Base-by-base conservation (phyloP, 2,797 vertebrate species). In the Lutjanus argentimaculatus region DNA sequence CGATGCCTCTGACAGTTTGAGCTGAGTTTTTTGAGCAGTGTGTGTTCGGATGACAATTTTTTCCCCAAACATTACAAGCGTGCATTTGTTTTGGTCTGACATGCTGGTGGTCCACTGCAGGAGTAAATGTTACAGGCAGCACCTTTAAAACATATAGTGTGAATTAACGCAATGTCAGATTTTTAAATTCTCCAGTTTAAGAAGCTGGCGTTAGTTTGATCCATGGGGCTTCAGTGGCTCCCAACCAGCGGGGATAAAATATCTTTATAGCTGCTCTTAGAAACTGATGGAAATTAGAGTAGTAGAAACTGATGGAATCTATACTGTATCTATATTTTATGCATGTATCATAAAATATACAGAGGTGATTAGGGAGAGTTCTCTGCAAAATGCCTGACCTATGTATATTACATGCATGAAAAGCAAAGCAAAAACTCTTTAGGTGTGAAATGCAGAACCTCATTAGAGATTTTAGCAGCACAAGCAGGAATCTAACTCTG, bases 271-370 rank as follows among this genome's bases (percentile, higher is more conserved):
- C 22, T 12, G 4, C 19, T 63, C 15, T 21, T 30, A 15, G 0
- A 40, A 36, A 36, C 30, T 36, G 30, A 36, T 36, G 30, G 30
- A 36, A 36, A 36, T 36, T 36, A 36, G 30, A 36, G 30, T 36
- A 36, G 36, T 22, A 55, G 11, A 87, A 88, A 85, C 76, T 36
- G 72, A 87, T 76, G 75, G 80, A 58, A 78, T 59, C 11, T 70
- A 78, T 19, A 45, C 25, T 10, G 0, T 19, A 64, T 74, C n/a
- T 65, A 75, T 61, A 70, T 77, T 64, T 82, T 11, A 75, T 79
- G 59, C 42, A 46, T 79, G 42, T 58, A 30, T 75, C 43, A 72
- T 74, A 12, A 85, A 87, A 76, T 69, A 77, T 75, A 79, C 62
- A 84, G 45, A 21, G 42, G 13, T 65, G 55, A 84, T 85, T 68